A percentile compares a stretch with the other conserved stretches of the same genome.
phyloP scores from a whole-genome alignment of 2,888 invertebrate species.

The Xiphydria camelus region DNA sequence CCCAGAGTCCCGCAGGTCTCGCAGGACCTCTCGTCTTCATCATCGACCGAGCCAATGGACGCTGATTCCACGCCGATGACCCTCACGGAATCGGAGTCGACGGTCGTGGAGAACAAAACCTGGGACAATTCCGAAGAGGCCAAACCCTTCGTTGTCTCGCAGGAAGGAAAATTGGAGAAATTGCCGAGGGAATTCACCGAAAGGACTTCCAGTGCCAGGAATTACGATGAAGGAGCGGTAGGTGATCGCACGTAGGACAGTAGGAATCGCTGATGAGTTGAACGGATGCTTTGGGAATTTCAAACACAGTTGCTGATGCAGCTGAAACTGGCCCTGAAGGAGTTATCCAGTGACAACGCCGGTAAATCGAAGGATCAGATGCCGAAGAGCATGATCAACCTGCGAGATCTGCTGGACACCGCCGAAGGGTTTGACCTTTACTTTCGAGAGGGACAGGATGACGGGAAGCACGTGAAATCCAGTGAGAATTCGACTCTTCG shows the following conservation, averaged over 20 bases:
- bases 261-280: no score
- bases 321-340: conserved; percentile 18
- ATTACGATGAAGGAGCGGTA: conserved; percentile 2
- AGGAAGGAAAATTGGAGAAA: conserved; percentile 16
- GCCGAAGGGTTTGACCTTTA: conserved; percentile 17
- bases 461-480: conserved; percentile 19
- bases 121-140: neutral
- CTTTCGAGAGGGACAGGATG: conserved; percentile 6
- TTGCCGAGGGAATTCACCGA: neutral
- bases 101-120: neutral
- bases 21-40: conserved; percentile 3
- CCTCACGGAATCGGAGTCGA: conserved; percentile 3
- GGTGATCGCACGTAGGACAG: neutral
- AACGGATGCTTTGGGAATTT: neutral
- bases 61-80: neutral
- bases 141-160: conserved; percentile 6
- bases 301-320: conserved; percentile 27
- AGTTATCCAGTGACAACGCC: conserved; percentile 2
- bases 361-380: neutral
- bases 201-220: neutral
- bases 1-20: conserved; percentile 1
- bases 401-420: conserved; percentile 16
- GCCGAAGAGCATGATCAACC: neutral
- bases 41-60: neutral
- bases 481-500: conserved; percentile 13